A percentile compares a stretch with the other conserved stretches of the same genome.
These are phyloP conservation scores for Acanthopagrus latus DNA, from an alignment of 2,797 vertebrate genomes.

Conservation along the genomic window DNA sequence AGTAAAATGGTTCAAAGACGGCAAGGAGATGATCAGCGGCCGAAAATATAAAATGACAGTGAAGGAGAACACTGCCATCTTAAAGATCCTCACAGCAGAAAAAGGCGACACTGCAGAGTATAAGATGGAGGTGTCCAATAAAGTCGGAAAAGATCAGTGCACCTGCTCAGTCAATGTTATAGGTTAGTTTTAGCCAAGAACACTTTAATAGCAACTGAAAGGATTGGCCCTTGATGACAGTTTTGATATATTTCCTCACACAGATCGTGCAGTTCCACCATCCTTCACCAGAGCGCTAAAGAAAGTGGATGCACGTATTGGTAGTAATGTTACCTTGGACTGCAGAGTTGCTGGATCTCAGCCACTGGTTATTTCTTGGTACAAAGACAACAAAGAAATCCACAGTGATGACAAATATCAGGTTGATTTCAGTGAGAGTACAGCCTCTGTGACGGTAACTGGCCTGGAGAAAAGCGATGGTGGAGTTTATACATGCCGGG, in stretches of 20 bases:
- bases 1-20: constrained; percentile 95
- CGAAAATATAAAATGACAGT: constrained; percentile 93
- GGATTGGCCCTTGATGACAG: constrained; percentile 30
- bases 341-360: constrained; percentile 95
- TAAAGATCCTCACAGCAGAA: constrained; percentile 93
- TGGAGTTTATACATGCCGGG: constrained; percentile 91
- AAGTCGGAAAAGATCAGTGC: constrained; percentile 92
- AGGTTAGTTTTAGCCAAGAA: constrained; percentile 86
- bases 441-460: constrained; percentile 88
- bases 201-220: background rate
- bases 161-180: constrained; percentile 92
- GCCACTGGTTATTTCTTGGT: constrained; percentile 94
- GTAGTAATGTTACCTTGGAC: constrained; percentile 85
- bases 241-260: constrained; percentile 76
- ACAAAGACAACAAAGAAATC: constrained; percentile 90
- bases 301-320: constrained; percentile 88
- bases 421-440: constrained; percentile 89
- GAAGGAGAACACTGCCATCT: constrained; percentile 90
- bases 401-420: constrained; percentile 85
- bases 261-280: constrained; percentile 95
- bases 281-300: constrained; percentile 93
- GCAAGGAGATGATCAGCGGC: constrained; percentile 89
- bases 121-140: constrained; percentile 93
- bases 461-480: constrained; percentile 87
- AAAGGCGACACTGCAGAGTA: constrained; percentile 93